phyloP scores from a whole-genome alignment of 2,888 invertebrate species.

The Orgyia antiqua region DNA sequence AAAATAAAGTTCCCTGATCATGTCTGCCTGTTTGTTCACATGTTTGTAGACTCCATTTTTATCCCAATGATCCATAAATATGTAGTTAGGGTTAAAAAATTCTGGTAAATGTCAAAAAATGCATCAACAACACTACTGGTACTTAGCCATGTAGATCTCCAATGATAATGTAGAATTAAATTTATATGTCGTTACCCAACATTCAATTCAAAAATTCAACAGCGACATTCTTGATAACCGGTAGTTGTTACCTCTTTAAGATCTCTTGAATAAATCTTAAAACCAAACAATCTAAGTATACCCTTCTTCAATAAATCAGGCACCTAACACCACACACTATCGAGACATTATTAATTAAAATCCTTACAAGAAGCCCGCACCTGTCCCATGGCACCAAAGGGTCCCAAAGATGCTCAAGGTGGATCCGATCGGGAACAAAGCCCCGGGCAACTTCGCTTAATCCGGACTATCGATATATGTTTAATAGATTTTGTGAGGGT shows the following conservation, averaged over 20 bases:
- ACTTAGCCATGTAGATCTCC: too few species aligned
- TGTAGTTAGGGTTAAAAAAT: too few species aligned
- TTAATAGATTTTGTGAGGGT: slow-evolving; percentile 32
- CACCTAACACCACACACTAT: slow-evolving; percentile 56
- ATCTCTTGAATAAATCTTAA: slow-evolving; percentile 10
- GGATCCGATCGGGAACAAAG: slow-evolving; percentile 49
- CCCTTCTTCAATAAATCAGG: slow-evolving; percentile 26
- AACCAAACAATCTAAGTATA: slow-evolving; percentile 22
- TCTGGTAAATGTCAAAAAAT: too few species aligned
- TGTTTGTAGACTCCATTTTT: too few species aligned
- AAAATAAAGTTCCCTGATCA: too few species aligned
- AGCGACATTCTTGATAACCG: too few species aligned
- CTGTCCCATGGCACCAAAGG: slow-evolving; percentile 51
- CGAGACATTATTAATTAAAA: slow-evolving; percentile 74
- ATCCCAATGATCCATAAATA: too few species aligned
- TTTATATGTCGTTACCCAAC: too few species aligned
- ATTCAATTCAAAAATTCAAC: too few species aligned
- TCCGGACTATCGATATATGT: slow-evolving; percentile 65
- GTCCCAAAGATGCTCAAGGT: slow-evolving; percentile 10
- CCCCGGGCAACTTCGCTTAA: slow-evolving; percentile 61
- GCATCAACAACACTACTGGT: too few species aligned
- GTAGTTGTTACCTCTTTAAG: not conserved
- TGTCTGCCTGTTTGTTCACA: too few species aligned
- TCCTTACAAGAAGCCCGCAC: slow-evolving; percentile 60
- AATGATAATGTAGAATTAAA: too few species aligned